A percentile compares a stretch with the other conserved stretches of the same genome.
Conservation (phyloP, 2,113 vertebrate genomes). For the Petrocephalus microphthalmus region DNA sequence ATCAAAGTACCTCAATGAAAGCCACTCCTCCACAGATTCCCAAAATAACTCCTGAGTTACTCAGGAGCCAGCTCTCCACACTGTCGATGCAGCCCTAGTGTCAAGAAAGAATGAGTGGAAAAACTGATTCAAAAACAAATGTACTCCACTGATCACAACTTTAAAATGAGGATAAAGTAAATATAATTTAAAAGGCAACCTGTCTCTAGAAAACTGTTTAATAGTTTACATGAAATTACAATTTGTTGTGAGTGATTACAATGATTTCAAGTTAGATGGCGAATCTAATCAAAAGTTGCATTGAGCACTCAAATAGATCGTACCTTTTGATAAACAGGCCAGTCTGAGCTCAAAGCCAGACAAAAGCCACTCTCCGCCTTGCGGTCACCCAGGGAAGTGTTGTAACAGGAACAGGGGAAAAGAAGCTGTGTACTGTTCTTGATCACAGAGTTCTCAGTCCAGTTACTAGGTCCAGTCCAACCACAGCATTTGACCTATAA, state of each 20-base stretch:
- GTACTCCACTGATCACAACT: neutral
- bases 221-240: neutral
- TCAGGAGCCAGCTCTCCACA: slow-evolving; percentile 76
- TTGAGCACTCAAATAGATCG: slow-evolving; percentile 2
- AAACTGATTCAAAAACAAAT: neutral
- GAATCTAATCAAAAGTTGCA: neutral
- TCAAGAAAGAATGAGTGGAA: neutral
- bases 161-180: neutral
- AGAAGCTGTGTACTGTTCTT: slow-evolving; percentile 44
- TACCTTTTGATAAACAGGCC: slow-evolving; percentile 67
- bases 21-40: slow-evolving; percentile 77
- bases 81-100: slow-evolving; percentile 73
- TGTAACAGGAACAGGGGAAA: slow-evolving; percentile 77
- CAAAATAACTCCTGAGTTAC: slow-evolving; percentile 80
- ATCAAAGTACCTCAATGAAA: slow-evolving; percentile 72
- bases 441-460: slow-evolving; percentile 67
- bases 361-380: slow-evolving; percentile 61
- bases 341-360: neutral
- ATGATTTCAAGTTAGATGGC: neutral
- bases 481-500: slow-evolving; percentile 79
- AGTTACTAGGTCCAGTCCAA: slow-evolving; percentile 73
- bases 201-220: neutral
- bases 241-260: neutral
- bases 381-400: neutral
- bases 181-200: neutral